phyloP scores from a whole-genome alignment of 1,140 invertebrate species.

The Maconellicoccus hirsutus region DNA sequence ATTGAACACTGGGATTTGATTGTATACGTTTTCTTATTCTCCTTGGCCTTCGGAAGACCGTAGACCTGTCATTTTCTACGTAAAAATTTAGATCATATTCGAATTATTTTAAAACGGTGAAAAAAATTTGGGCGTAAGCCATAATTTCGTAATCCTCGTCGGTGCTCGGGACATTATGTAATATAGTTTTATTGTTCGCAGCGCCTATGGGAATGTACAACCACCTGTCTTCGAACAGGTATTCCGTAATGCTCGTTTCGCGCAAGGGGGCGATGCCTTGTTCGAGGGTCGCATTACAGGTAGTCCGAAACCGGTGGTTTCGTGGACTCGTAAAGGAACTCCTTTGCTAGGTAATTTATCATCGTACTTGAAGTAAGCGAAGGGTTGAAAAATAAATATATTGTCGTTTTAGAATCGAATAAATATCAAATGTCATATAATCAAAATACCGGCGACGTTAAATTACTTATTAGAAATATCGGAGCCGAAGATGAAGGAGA shows the following conservation, averaged over 20 bases:
- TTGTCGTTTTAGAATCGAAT: slow-evolving; percentile 50
- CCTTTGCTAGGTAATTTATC: slow-evolving; percentile 57
- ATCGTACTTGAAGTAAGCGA: too few relatives aligned
- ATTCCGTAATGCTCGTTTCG: slow-evolving; percentile 84
- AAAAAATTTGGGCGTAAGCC: too few relatives aligned
- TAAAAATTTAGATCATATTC: too few relatives aligned
- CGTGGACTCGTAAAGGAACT: slow-evolving; percentile 84
- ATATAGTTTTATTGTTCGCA: not conserved
- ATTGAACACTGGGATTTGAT: too few relatives aligned
- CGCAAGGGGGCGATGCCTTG: slow-evolving; percentile 79
- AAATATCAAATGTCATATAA: slow-evolving; percentile 82
- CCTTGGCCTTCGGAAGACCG: too few relatives aligned
- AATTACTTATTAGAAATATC: slow-evolving; percentile 77
- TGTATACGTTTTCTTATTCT: too few relatives aligned
- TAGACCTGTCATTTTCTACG: too few relatives aligned
- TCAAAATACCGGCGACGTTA: slow-evolving; percentile 71
- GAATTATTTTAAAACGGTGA: too few relatives aligned
- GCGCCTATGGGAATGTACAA: slow-evolving; percentile 13
- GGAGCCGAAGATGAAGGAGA: slow-evolving; percentile 90
- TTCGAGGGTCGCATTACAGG: slow-evolving; percentile 86
- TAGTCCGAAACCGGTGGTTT: slow-evolving; percentile 83
- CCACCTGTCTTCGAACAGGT: slow-evolving; percentile 88
- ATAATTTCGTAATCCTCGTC: too few relatives aligned
- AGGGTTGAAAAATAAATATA: too few relatives aligned
- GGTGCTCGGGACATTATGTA: too few relatives aligned